These are phyloP conservation scores for Rhagoletis pomonella DNA, from an alignment of 1,140 invertebrate species.

Conservation along the genomic window DNA sequence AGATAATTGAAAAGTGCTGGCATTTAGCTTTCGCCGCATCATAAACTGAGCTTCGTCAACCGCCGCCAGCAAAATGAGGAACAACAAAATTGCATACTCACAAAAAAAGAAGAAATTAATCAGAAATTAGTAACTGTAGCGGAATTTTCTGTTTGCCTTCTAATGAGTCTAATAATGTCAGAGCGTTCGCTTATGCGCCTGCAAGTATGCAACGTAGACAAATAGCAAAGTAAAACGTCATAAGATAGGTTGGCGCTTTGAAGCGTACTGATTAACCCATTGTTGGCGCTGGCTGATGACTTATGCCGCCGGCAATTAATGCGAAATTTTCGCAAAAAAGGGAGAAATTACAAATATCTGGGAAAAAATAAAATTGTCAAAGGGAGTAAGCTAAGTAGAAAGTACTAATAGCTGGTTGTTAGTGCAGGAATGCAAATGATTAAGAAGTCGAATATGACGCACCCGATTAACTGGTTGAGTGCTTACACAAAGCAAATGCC, in stretches of 20 bases:
- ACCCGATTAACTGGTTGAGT: neutral
- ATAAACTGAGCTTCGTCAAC: neutral
- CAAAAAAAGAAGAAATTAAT: neutral
- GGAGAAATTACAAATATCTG: neutral
- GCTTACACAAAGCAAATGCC: neutral
- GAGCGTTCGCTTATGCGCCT: neutral
- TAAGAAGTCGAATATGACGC: neutral
- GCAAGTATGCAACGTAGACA: conserved; percentile 10
- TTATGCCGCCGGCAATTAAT: neutral
- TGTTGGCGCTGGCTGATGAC: neutral
- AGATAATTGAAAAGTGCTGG: conserved; percentile 16
- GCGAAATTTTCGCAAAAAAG: neutral
- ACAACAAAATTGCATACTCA: no score
- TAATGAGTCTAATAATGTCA: conserved; percentile 13
- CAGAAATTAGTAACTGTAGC: neutral
- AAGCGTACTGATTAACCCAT: conserved; percentile 26
- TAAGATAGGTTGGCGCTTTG: neutral
- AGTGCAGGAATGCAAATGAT: neutral
- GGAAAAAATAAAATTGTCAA: neutral
- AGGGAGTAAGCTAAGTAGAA: no score
- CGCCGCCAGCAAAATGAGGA: neutral
- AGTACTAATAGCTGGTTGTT: no score
- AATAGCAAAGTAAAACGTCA: conserved; percentile 11
- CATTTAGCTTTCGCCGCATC: neutral
- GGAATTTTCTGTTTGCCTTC: neutral